Conservation (phyloP, 2,888 invertebrate species). For the Schizotus pectinicornis region DNA sequence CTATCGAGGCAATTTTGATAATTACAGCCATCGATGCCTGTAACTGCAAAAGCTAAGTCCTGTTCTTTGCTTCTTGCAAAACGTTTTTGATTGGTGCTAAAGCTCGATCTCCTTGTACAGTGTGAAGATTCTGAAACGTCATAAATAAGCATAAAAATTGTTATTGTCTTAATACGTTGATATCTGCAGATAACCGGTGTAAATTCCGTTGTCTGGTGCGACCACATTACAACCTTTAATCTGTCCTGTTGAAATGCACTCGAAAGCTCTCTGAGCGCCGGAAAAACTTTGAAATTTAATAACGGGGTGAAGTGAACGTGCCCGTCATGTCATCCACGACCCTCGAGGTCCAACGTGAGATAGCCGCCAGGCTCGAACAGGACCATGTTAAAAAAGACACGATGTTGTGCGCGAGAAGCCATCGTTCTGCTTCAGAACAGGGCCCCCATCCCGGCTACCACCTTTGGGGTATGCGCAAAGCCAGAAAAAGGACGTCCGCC, state of each 20-base stretch:
- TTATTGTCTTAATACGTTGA: too few species aligned
- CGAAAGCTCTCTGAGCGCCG: not conserved
- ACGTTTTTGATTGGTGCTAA: too few species aligned
- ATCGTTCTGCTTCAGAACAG: conserved; percentile 73
- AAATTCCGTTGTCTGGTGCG: not conserved
- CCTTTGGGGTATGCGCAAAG: conserved; percentile 68
- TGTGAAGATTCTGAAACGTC: too few species aligned
- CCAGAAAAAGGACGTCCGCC: conserved; percentile 73
- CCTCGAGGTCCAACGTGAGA: conserved; percentile 55
- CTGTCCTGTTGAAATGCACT: conserved; percentile 6
- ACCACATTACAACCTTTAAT: not conserved
- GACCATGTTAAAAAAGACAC: conserved; percentile 59
- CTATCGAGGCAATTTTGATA: too few species aligned
- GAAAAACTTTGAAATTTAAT: too few species aligned
- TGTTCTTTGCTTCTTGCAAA: too few species aligned
- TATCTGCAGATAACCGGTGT: too few species aligned
- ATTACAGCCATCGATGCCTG: too few species aligned
- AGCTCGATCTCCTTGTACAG: too few species aligned
- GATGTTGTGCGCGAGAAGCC: conserved; percentile 62
- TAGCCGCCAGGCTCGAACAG: conserved; percentile 51
- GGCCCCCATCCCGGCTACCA: conserved; percentile 73
- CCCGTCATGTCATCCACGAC: conserved; percentile 43
- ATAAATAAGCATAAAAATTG: too few species aligned
- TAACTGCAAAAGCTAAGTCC: too few species aligned
- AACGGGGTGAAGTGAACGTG: not conserved